Conservation (phyloP, 2,888 invertebrate genomes). For the Pristionchus japonicus region DNA sequence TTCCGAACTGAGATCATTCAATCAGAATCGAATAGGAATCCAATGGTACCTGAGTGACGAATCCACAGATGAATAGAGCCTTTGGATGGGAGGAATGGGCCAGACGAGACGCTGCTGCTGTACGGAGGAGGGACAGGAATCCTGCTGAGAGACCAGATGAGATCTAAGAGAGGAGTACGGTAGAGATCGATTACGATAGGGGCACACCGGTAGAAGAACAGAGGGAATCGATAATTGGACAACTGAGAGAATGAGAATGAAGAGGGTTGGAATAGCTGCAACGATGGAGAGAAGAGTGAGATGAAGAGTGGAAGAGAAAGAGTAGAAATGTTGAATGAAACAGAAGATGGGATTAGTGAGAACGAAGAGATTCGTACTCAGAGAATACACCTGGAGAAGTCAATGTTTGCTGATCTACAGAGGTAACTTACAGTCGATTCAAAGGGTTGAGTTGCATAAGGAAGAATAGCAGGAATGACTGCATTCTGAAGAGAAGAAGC, state of each 20-base stretch:
- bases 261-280: conserved; percentile 3
- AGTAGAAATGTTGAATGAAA: conserved; percentile 43
- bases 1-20: conserved; percentile 29
- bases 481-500: conserved; percentile 38
- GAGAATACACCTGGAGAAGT: background rate
- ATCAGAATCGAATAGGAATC: no score
- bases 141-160: conserved; percentile 38
- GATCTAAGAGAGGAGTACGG: conserved; percentile 17
- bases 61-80: conserved; percentile 44
- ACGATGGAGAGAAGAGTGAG: conserved; percentile 35
- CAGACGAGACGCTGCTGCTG: conserved; percentile 32
- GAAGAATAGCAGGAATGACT: conserved; percentile 19
- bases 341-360: conserved; percentile 46
- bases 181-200: background rate
- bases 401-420: background rate
- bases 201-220: conserved; percentile 13
- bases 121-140: conserved; percentile 45
- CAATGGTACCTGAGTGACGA: conserved; percentile 10
- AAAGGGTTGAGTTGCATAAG: conserved; percentile 19
- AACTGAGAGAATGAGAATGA: conserved; percentile 31
- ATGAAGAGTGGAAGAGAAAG: conserved; percentile 43
- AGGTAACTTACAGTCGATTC: background rate
- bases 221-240: background rate
- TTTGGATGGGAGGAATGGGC: conserved; percentile 13
- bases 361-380: conserved; percentile 43